Conservation (phyloP, 2,797 vertebrate species). For the Petrocephalus sullivani region DNA sequence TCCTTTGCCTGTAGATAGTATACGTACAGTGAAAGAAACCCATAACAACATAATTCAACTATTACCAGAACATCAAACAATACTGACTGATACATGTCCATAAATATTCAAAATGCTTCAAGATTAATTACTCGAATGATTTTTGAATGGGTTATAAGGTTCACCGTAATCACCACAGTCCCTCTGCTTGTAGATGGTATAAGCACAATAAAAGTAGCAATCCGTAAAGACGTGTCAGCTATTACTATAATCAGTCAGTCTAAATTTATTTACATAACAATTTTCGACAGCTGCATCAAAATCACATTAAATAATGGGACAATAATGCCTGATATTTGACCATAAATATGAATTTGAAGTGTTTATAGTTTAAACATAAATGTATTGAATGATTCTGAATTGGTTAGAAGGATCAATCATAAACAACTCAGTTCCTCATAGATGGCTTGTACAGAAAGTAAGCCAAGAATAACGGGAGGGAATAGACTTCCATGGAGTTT, state of each 20-base stretch:
- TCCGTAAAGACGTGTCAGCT: neutral
- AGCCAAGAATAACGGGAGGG: neutral
- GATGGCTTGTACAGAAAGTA: neutral
- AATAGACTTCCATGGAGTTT: neutral
- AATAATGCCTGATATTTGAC: neutral
- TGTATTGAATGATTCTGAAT: neutral
- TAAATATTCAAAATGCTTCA: neutral
- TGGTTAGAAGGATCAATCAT: neutral
- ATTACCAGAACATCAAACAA: neutral
- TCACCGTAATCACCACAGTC: neutral
- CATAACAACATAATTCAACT: neutral
- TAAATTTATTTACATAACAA: neutral
- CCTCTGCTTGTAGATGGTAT: neutral
- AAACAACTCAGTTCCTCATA: neutral
- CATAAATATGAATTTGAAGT: neutral
- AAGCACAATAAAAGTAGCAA: neutral
- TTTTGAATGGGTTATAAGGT: neutral
- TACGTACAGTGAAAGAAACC: neutral
- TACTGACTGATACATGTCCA: neutral
- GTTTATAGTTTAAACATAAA: neutral
- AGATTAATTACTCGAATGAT: neutral
- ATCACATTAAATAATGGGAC: neutral
- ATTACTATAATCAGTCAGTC: neutral
- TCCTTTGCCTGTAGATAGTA: neutral
- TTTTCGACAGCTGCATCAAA: neutral